Evolutionary conservation across 2,888 invertebrate species (phyloP), one percentile per base, ranked within the genome.

Genomic region (Microctonus aethiopoides): DNA sequence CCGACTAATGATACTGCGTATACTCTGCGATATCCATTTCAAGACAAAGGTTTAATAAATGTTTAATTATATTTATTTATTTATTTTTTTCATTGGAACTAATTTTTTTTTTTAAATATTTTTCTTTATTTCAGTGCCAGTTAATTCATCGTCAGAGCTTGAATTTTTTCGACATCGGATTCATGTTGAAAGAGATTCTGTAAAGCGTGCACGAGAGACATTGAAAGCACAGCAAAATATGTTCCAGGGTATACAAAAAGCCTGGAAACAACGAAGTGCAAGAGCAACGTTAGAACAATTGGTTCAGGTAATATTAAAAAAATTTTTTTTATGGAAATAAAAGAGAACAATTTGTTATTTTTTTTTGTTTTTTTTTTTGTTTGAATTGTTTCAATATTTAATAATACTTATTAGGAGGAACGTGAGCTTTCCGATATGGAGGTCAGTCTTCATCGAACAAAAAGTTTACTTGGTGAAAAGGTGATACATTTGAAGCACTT

Each of bases 101-200:
- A 3, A 11, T 60, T 24, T 59, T 39, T 0, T 39, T 62, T 39
- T 6, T 46, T 7, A n/a, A n/a, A 39, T 34, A 20, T 62, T 13
- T 46, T 11, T 24, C 24, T 1, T 61, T 41, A 34, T 64, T 78
- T 52, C 73, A 86, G 86, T 84, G 26, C 84, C 83, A 60, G 83
- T 81, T 57, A 85, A 84, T 72, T 82, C 82, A 52, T 85, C 86
- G 29, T 91, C 94, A 22, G 95, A 95, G 80, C 84, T 95, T 65
- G 95, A 95, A 84, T 95, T 95, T 87, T 94, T 95, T 79, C 91
- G 94, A 59, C 94, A 95, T 82, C 91, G 95, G 64, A 94, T 95
- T 61, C 91, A 94, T 76, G 88, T 95, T 51, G 95, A 95, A 81
- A 87, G 94, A 6, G 95, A 95, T 80, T 94, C 94, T 22, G 93